Base-by-base conservation (phyloP, 2,797 vertebrate species). In the Diceros bicornis region DNA sequence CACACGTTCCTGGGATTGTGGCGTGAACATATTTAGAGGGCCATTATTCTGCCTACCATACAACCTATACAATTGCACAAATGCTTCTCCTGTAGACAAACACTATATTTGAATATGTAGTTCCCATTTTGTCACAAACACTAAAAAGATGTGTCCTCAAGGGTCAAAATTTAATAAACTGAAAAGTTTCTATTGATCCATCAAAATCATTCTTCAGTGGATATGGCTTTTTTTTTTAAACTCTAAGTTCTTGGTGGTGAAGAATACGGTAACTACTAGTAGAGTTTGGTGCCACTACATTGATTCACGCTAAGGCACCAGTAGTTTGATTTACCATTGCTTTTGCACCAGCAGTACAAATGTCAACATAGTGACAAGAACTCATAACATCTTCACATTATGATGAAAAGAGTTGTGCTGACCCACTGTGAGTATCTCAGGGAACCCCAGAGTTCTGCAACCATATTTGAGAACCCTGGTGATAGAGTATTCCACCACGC, bases 351-450 rank as follows among this genome's bases (percentile, higher is more conserved):
- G 21, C 2, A 13, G 20, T 37, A 41, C 32, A 84, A 78, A 74
- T 27, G 27, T 69, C 88, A 95, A 89, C 62, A 57, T 7, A 29
- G 59, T 91, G 47, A 74, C 61, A 97, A 89, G 68, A 59, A 93
- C 29, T n/a, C 16, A 68, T 18, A 57, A 71, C 10, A 18, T 66
- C 50, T 79, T 91, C 62, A 62, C 1, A 10, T 55, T 47, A 50
- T 23, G 12, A 52, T 32, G 41, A 74, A 91, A 79, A 57, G 0
- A 34, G 52, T 81, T 93, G 85, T 71, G 16, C 34, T 47, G 25
- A 25, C 37, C 16, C 37, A 25, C 6, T 21, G 11, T 41, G 90
- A 88, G 41, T 25, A 72, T 14, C 37, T 82, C 55, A 44, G 23
- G 55, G 50, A 93, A 82, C 20, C 62, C 64, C 34, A 91, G 32